These are phyloP conservation scores for Artibeus lituratus DNA, from an alignment of 2,797 vertebrate species.

Conservation along the genomic window DNA sequence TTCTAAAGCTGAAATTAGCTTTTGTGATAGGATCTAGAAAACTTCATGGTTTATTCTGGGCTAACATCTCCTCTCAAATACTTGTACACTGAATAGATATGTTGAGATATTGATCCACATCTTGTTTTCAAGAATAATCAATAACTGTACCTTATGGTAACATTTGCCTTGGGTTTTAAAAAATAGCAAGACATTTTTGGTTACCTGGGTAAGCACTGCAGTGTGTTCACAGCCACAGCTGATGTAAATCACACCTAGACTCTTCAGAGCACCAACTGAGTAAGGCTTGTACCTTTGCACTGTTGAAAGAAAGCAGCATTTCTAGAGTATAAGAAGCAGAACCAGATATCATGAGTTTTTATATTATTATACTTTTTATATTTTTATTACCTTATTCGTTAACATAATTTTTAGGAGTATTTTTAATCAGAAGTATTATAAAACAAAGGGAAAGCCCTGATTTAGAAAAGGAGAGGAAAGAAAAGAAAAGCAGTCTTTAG, in stretches of 20 bases:
- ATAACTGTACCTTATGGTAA: neutral
- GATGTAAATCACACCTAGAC: constrained; percentile 93
- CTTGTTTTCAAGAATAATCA: neutral
- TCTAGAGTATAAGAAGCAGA: neutral
- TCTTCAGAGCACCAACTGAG: constrained; percentile 87
- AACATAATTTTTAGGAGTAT: neutral
- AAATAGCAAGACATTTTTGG: neutral
- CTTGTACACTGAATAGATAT: neutral
- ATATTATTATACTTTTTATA: neutral
- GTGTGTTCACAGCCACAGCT: constrained; percentile 96
- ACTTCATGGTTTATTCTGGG: neutral
- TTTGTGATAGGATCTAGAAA: neutral
- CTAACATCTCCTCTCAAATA: neutral
- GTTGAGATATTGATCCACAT: neutral
- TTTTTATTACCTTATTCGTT: neutral
- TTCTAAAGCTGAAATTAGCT: neutral
- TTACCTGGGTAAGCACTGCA: constrained; percentile 96
- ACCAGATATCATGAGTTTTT: neutral
- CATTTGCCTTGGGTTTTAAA: neutral
- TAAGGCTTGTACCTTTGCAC: constrained; percentile 89
- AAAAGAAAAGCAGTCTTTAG: neutral
- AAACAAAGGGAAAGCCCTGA: neutral
- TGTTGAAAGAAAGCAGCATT: constrained; percentile 77
- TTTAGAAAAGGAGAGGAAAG: neutral
- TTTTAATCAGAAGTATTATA: neutral